Percentiles rank a stretch among this genome's conserved stretches.
Conservation (phyloP, 2,797 vertebrate genomes). For the Mus caroli region DNA sequence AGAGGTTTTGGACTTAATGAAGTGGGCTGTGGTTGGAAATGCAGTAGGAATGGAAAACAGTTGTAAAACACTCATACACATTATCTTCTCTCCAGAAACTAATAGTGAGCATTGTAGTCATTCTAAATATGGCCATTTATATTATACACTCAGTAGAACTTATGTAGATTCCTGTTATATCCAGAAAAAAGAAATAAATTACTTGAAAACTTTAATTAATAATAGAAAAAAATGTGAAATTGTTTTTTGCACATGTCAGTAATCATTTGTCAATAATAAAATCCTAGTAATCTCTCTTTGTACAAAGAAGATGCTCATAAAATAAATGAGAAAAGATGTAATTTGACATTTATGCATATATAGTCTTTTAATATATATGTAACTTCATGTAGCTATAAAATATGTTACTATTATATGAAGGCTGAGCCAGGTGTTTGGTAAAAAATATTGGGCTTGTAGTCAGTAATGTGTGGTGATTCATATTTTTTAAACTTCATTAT, state of each 20-base stretch:
- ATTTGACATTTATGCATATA: neutral
- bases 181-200: neutral
- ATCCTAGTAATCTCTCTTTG: neutral
- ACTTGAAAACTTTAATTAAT: neutral
- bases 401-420: neutral
- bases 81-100: constrained; percentile 14
- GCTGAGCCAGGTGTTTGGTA: neutral
- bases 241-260: neutral
- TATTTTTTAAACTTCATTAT: neutral
- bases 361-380: neutral
- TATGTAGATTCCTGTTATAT: neutral
- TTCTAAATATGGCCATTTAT: constrained; percentile 43
- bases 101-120: neutral
- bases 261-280: constrained; percentile 50
- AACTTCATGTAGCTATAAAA: neutral
- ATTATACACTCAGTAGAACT: constrained; percentile 25
- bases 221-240: constrained; percentile 36
- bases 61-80: constrained; percentile 36
- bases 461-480: neutral
- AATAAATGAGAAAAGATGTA: neutral
- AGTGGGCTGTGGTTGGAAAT: constrained; percentile 49
- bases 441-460: neutral
- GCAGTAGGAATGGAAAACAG: neutral
- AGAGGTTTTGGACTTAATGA: neutral
- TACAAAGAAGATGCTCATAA: neutral